Conservation (phyloP, 2,113 vertebrate species). For the Diphyllodes magnificus region DNA sequence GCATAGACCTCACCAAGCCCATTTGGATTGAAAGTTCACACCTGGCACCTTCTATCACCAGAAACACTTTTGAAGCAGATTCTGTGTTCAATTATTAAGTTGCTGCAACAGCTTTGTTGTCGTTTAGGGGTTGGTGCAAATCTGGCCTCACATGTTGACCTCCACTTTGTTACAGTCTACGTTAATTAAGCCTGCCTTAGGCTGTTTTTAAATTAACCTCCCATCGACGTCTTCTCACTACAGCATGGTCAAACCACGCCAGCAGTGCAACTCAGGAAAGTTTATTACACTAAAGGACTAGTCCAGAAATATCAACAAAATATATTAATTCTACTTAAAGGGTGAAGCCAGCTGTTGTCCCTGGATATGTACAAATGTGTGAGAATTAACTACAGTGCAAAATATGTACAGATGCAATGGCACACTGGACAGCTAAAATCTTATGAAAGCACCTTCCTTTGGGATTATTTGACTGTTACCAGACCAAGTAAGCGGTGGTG, state of each 20-base stretch:
- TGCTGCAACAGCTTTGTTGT: neutral
- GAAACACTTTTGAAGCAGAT: neutral
- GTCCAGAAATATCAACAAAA: neutral
- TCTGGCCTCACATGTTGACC: neutral
- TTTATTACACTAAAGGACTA: neutral
- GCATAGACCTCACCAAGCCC: neutral
- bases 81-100: neutral
- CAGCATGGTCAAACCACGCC: neutral
- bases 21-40: neutral
- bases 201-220: neutral
- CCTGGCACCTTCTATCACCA: neutral
- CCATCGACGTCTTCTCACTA: neutral
- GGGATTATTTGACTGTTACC: neutral
- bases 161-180: neutral
- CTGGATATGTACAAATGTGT: neutral
- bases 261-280: neutral
- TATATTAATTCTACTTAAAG: neutral
- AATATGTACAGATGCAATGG: fast-evolving
- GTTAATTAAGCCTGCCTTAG: neutral
- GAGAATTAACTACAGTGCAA: neutral
- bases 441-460: neutral
- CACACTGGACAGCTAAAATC: neutral
- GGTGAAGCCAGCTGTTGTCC: neutral
- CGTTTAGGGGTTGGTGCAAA: neutral
- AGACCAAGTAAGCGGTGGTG: neutral